phyloP scores from a whole-genome alignment of 2,113 vertebrate genomes.

The Alouatta palliata region DNA sequence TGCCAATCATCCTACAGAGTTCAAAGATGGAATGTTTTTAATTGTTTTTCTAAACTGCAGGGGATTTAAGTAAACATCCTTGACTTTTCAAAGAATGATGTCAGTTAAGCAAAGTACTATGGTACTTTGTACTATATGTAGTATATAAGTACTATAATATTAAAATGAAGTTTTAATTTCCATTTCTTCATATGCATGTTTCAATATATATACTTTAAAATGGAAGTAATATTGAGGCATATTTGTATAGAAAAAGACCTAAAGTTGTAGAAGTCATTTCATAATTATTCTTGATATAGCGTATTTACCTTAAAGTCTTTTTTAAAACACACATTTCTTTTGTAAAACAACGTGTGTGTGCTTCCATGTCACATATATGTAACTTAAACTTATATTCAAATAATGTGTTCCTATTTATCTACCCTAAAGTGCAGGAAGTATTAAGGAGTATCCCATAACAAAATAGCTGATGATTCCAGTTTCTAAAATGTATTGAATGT shows the following conservation, averaged over 20 bases:
- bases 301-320: neutral
- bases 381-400: constrained; percentile 1
- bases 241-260: neutral
- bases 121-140: no score
- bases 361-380: neutral
- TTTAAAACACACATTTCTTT: neutral
- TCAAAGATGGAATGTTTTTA: constrained; percentile 1
- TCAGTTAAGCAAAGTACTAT: neutral
- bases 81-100: neutral
- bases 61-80: constrained; percentile 20
- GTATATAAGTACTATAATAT: neutral
- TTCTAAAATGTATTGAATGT: constrained; percentile 38
- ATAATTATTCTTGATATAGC: neutral
- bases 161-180: neutral
- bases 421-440: constrained; percentile 60
- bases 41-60: neutral
- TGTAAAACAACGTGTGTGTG: neutral
- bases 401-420: neutral
- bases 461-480: constrained; percentile 68
- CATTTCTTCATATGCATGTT: neutral
- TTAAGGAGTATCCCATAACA: constrained; percentile 41
- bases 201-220: neutral
- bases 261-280: neutral
- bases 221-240: neutral
- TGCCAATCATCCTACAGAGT: constrained; percentile 22